Evolutionary conservation across 2,888 invertebrate species (phyloP).

Genomic region (Patella caerulea): DNA sequence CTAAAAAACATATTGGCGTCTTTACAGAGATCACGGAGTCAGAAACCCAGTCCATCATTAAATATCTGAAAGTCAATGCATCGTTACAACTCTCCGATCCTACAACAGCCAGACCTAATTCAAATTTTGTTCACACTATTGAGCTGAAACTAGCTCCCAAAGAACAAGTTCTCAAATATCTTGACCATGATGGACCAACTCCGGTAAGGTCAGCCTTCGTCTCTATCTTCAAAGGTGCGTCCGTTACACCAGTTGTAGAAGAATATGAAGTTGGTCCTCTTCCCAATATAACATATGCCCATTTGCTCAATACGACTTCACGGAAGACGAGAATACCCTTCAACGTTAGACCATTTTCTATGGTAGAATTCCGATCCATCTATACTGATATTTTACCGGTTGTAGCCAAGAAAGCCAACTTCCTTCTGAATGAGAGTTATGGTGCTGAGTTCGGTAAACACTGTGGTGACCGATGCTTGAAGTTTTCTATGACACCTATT

Average conservation of each 20-base stretch:
- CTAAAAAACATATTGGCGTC: constrained; percentile 37
- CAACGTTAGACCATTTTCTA: constrained; percentile 57
- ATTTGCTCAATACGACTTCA: constrained; percentile 39
- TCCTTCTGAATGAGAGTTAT: constrained; percentile 57
- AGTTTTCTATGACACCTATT: constrained; percentile 58
- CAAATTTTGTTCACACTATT: constrained; percentile 59
- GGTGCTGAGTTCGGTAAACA: constrained; percentile 46
- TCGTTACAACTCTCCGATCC: constrained; percentile 43
- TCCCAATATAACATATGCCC: constrained; percentile 44
- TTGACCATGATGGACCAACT: constrained; percentile 41
- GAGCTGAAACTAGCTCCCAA: constrained; percentile 56
- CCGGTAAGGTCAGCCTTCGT: constrained; percentile 56
- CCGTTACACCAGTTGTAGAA: constrained; percentile 51
- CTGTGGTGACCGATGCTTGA: constrained; percentile 54
- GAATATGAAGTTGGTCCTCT: constrained; percentile 61
- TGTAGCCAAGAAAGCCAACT: constrained; percentile 42
- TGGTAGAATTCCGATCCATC: constrained; percentile 54
- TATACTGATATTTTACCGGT: constrained; percentile 45
- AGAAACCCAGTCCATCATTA: constrained; percentile 49
- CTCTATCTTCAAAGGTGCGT: constrained; percentile 55
- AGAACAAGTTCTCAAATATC: constrained; percentile 44
- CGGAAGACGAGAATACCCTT: constrained; percentile 56
- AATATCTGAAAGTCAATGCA: constrained; percentile 42
- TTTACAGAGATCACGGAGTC: constrained; percentile 49
- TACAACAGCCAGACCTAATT: constrained; percentile 41